Conservation (phyloP, 2,797 vertebrate species). For the Mus spretus region DNA sequence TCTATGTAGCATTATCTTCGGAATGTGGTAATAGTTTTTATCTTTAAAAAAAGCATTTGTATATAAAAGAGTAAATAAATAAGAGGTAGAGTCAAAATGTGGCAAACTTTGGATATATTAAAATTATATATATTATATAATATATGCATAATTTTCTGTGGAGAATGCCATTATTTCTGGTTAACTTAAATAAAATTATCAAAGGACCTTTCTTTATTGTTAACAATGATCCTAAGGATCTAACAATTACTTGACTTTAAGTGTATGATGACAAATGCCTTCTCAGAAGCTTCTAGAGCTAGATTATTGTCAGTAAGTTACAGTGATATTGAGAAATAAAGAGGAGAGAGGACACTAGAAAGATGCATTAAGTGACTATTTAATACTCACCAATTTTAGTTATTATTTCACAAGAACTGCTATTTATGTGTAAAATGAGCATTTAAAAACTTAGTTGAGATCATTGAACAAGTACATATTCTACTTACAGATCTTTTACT, state of each 20-base stretch:
- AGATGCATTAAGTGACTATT: conserved; percentile 65
- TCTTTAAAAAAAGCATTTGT: conserved; percentile 72
- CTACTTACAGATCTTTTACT: conserved; percentile 38
- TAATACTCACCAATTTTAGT: conserved; percentile 57
- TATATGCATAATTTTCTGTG: conserved; percentile 47
- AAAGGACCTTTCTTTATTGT: conserved; percentile 74
- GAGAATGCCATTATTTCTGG: conserved; percentile 82
- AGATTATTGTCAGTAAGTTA: conserved; percentile 74
- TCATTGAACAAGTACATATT: conserved; percentile 56
- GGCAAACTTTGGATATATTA: conserved; percentile 66
- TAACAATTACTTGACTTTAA: conserved; percentile 85
- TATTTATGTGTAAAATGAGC: conserved; percentile 69
- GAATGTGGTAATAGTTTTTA: conserved; percentile 55
- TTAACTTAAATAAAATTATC: conserved; percentile 85
- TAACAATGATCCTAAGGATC: conserved; percentile 57
- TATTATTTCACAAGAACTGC: conserved; percentile 74
- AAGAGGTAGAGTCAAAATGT: conserved; percentile 56
- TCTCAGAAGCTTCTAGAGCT: conserved; percentile 81
- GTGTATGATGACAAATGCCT: conserved; percentile 86
- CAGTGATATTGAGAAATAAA: conserved; percentile 85
- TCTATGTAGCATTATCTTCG: conserved; percentile 61
- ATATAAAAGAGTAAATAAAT: conserved; percentile 75
- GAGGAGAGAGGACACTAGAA: conserved; percentile 68
- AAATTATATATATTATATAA: conserved; percentile 67
- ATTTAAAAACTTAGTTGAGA: conserved; percentile 72